Evolutionary conservation across 2,888 invertebrate genomes (phyloP).

Genomic region (Lasioglossum marginatum): DNA sequence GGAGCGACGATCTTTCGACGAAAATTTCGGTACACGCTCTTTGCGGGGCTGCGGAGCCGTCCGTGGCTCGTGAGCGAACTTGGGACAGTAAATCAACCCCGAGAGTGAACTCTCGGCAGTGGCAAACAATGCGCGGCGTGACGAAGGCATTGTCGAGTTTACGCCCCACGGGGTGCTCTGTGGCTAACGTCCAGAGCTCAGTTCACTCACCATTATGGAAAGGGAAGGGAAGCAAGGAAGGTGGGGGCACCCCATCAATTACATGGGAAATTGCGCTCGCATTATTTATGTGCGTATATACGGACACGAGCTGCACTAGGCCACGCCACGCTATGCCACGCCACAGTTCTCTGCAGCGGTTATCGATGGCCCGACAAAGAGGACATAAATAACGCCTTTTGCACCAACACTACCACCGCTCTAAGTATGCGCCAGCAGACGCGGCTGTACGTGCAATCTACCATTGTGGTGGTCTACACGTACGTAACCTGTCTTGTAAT

Average conservation of each 20-base stretch:
- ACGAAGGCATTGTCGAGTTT: conserved; percentile 83
- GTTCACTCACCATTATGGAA: conserved; percentile 79
- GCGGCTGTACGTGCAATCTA: conserved; percentile 5
- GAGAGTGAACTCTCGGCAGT: conserved; percentile 78
- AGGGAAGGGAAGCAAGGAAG: conserved; percentile 52
- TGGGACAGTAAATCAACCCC: conserved; percentile 79
- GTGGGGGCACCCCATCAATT: conserved; percentile 79
- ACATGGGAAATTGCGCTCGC: conserved; percentile 82
- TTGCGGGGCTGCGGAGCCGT: conserved; percentile 75
- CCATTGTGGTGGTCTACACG: not conserved
- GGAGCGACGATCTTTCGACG: conserved; percentile 64
- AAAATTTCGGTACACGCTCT: conserved; percentile 80
- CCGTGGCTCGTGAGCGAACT: conserved; percentile 70
- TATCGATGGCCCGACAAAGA: conserved; percentile 82
- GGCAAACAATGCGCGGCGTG: conserved; percentile 83
- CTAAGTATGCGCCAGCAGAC: conserved; percentile 29
- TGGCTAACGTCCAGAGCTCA: conserved; percentile 75
- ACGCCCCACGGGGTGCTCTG: conserved; percentile 81
- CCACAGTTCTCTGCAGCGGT: conserved; percentile 70
- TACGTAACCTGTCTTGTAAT: conserved; percentile 10
- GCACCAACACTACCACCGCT: conserved; percentile 52
- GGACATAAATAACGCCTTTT: conserved; percentile 80
- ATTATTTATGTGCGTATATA: conserved; percentile 78
- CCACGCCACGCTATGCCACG: conserved; percentile 65
- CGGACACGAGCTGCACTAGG: conserved; percentile 69